A percentile compares a stretch with the other conserved stretches of the same genome.
phyloP scores from a whole-genome alignment of 2,113 vertebrate species.

The Urocolius indicus region DNA sequence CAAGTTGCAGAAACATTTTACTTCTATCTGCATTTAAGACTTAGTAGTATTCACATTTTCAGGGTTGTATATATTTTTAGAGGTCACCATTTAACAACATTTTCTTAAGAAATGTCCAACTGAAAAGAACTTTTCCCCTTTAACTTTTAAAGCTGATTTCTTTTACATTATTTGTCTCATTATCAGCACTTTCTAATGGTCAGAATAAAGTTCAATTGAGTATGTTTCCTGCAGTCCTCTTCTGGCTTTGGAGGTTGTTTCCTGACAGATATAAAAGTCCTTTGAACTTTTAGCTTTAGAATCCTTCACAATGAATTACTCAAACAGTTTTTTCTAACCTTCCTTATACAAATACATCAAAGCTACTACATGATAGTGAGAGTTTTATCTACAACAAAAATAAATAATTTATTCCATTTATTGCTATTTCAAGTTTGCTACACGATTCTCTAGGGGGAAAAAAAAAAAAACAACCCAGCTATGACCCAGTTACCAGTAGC shows the following conservation, averaged over 20 bases:
- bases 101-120: background rate
- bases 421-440: background rate
- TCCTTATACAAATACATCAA: background rate
- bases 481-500: background rate
- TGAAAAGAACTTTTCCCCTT: background rate
- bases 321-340: background rate
- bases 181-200: background rate
- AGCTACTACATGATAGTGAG: background rate
- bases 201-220: background rate
- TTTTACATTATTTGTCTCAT: background rate
- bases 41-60: background rate
- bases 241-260: background rate
- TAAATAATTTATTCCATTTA: background rate
- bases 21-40: background rate
- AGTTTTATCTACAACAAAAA: background rate
- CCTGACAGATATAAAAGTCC: background rate
- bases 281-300: conserved; percentile 6
- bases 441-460: background rate
- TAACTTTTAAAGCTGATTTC: background rate
- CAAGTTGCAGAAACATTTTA: background rate
- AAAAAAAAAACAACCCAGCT: background rate
- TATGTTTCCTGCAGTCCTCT: background rate
- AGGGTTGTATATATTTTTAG: background rate
- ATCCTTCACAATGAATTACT: background rate
- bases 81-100: background rate